Evolutionary conservation across 2,113 vertebrate genomes (phyloP), one percentile per base, ranked within the genome.

Genomic region (Albula glossodonta): DNA sequence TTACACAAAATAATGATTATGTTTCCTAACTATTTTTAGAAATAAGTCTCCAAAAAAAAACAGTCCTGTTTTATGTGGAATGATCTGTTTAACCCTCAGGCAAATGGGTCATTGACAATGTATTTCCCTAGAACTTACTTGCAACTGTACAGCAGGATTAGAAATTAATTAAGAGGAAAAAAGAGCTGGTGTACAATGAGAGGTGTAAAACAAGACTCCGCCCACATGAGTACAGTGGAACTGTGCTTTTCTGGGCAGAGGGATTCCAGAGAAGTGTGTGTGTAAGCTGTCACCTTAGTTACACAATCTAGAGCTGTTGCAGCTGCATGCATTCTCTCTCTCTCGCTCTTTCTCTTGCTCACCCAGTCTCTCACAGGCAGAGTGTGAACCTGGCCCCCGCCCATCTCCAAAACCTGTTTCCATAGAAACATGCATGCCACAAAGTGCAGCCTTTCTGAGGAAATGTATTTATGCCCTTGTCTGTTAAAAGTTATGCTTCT

Each of bases 181-280:
- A 3, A 15, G 57, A 15, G 12, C 6, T 41, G 1, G 31, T 12
- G 31, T 12, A 74, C 8, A 10, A 10, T 74, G n/a, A 7, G 11
- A n/a, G 70, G n/a, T 8, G 31, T 66, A 15, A 22, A 66, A 66
- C 60, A 66, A 66, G 60, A 31, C 70, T 31, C 70, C 70, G n/a
- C 70, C 70, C 70, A 31, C 9, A 50, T 0, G 3, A 7, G 51
- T 92, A 83, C 4, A 41, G 17, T 84, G 91, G 93, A 94, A 90
- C 95, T 94, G 91, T 86, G 79, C 89, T 85, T 91, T 91, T 94
- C 50, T 41, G 8, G 66, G 83, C 89, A 88, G 88, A 51, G 86
- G 89, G 90, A 89, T 95, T 95, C 94, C 81, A 88, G 17, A 92
- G 91, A 94, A 93, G 5, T 48, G 22, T 85, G 84, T 83, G 63